Evolutionary conservation across 2,113 vertebrate species (phyloP), one percentile per base, ranked within the genome.

Genomic region (Muntiacus muntjak): DNA sequence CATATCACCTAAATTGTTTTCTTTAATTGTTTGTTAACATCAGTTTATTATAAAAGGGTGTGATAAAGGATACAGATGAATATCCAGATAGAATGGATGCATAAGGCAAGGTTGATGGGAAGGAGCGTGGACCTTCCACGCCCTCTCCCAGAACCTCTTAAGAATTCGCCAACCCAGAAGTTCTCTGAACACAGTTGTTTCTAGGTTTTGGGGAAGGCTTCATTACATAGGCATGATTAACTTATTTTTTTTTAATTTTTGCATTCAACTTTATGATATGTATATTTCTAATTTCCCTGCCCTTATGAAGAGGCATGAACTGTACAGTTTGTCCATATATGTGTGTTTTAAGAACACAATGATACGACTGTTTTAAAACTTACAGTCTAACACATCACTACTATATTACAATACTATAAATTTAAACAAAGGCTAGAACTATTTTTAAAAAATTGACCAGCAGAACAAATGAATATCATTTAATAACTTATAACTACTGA

Each of bases 51-150:
- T 36, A 87, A 62, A 55, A 76, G 13, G 3, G 21, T 21, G 54
- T 55, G 67, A 86, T 57, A 79, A 81, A 50, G 58, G 25, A 55
- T 45, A 23, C 12, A 47, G 45, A 60, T 28, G 26, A 47, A 57
- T 5, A 58, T 84, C 45, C 23, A 36, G n/a, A 47, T 45, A 60
- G 50, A 57, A 89, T 33, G 64, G 36, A 57, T 45, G 30, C 3
- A 4, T 60, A 84, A 25, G 28, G 9, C 11, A 62, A 62, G 33
- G 9, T 19, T 33, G 6, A n/a, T n/a, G 36, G 52, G 36, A 83
- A 62, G 25, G 52, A 54, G 12, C 6, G 15, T 0, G 1, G 33
- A 21, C 7, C 19, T 67, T 40, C 30, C 40, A 3, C 21, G 7
- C 1, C 10, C 52, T 52, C 30, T 64, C 40, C 45, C 11, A 55